Conservation (phyloP, 2,113 vertebrate species). For the Hemibates koningsi region DNA sequence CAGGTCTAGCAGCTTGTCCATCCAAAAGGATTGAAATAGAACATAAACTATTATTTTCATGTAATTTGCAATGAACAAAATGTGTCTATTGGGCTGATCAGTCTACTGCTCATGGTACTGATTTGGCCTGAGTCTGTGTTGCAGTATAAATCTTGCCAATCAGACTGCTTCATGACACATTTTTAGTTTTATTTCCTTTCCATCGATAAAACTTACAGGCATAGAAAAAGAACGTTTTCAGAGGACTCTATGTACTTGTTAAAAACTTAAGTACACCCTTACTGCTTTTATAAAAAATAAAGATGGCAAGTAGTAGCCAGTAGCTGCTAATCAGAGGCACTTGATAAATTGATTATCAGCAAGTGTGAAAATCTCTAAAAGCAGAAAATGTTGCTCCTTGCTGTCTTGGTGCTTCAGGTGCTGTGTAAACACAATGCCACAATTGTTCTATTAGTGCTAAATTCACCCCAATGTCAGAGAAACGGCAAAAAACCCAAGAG, state of each 20-base stretch:
- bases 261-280: not conserved
- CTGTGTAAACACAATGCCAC: not conserved
- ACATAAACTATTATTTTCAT: not conserved
- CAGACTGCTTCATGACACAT: not conserved
- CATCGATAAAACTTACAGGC: not conserved
- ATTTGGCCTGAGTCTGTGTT: not conserved
- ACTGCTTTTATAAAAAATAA: not conserved
- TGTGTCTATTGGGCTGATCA: not conserved
- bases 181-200: not conserved
- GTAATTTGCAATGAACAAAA: not conserved
- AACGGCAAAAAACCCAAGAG: not conserved
- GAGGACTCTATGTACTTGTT: not conserved
- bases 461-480: not conserved
- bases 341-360: not conserved
- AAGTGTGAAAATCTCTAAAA: not conserved
- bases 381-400: not conserved
- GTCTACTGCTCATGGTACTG: not conserved
- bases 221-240: not conserved
- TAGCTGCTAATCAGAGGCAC: not conserved
- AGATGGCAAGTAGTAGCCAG: not conserved
- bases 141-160: not conserved
- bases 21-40: not conserved
- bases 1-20: not conserved
- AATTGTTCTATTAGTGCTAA: not conserved
- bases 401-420: not conserved